phyloP scores from a whole-genome alignment of 2,888 invertebrate genomes.

The Plebejus argus region DNA sequence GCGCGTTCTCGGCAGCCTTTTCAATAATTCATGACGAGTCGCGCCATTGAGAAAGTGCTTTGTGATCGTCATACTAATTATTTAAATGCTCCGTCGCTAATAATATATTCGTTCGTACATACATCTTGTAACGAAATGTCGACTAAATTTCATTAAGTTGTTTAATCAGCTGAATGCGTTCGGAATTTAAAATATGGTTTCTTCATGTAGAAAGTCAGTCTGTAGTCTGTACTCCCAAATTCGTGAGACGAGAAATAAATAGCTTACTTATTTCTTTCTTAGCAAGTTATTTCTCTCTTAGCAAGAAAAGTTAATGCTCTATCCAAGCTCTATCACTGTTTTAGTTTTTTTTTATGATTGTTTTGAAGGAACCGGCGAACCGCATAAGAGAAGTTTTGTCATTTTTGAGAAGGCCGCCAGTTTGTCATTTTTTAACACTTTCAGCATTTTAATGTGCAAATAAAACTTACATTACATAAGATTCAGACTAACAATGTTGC shows the following conservation, averaged over 20 bases:
- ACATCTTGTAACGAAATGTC: slow-evolving; percentile 33
- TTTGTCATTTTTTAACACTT: too few relatives aligned
- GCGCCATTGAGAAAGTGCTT: slow-evolving; percentile 78
- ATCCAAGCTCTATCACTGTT: too few relatives aligned
- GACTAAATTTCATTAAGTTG: slow-evolving; percentile 33
- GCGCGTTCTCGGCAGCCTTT: slow-evolving; percentile 48
- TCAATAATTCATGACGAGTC: slow-evolving; percentile 76
- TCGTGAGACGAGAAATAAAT: not conserved
- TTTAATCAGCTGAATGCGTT: slow-evolving; percentile 5
- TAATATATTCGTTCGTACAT: slow-evolving; percentile 56
- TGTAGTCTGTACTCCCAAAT: not conserved
- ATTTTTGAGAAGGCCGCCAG: too few relatives aligned
- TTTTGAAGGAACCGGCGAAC: too few relatives aligned
- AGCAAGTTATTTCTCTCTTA: too few relatives aligned
- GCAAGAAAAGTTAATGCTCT: too few relatives aligned
- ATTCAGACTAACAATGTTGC: not conserved
- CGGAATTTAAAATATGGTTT: not conserved
- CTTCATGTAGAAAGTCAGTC: slow-evolving; percentile 5
- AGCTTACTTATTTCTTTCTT: too few relatives aligned
- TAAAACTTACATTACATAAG: not conserved
- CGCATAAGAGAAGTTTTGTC: too few relatives aligned
- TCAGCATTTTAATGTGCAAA: not conserved
- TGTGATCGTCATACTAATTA: slow-evolving; percentile 77
- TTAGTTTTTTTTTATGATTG: too few relatives aligned
- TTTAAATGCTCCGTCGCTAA: slow-evolving; percentile 61